Evolutionary conservation across 2,888 invertebrate species (phyloP).

Genomic region (Sesamia inferens): DNA sequence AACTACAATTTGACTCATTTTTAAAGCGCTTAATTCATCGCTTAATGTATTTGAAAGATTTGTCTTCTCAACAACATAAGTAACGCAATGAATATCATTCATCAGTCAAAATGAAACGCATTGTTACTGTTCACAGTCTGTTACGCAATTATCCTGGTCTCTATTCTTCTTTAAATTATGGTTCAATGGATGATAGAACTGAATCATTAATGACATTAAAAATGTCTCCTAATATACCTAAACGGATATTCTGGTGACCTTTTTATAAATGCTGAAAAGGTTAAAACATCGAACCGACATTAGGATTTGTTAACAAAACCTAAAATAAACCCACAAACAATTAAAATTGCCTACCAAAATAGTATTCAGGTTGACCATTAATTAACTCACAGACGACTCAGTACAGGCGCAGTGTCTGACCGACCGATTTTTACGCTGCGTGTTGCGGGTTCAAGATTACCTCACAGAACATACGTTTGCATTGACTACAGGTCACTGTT

Average conservation of each 20-base stretch:
- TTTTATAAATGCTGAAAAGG: conserved; percentile 56
- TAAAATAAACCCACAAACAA: conserved; percentile 54
- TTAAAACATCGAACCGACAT: conserved; percentile 51
- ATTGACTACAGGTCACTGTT: too few relatives aligned
- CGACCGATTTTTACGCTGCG: too few relatives aligned
- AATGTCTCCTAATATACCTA: conserved; percentile 32
- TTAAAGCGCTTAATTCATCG: neutral
- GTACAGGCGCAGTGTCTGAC: too few relatives aligned
- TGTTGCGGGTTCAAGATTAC: too few relatives aligned
- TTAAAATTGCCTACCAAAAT: conserved; percentile 35
- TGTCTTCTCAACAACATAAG: neutral
- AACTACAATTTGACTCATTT: neutral
- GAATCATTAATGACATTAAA: conserved; percentile 39
- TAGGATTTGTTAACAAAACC: conserved; percentile 45
- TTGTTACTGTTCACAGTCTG: neutral
- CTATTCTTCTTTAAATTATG: neutral
- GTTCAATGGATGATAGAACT: conserved; percentile 1
- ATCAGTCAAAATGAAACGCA: neutral
- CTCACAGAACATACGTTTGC: too few relatives aligned
- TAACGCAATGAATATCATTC: neutral
- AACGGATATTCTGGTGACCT: conserved; percentile 26
- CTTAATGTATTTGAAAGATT: neutral
- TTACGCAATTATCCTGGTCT: too few relatives aligned
- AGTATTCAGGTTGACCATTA: conserved; percentile 19
- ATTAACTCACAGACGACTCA: too few relatives aligned